Conservation (phyloP, 1,140 invertebrate species). For the Halesus radiatus region DNA sequence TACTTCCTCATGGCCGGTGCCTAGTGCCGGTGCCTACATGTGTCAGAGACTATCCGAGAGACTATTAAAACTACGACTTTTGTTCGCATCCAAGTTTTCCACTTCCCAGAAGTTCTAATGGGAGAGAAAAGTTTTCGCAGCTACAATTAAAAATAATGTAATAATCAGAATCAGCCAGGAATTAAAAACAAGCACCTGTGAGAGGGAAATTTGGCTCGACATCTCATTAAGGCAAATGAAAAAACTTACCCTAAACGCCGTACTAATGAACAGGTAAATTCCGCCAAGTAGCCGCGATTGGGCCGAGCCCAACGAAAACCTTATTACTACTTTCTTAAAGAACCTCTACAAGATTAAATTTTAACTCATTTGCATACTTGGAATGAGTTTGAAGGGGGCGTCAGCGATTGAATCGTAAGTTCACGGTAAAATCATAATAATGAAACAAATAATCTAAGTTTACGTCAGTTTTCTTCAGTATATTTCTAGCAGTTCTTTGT, state of each 20-base stretch:
- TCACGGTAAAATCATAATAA: too few species aligned
- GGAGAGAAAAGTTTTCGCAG: slow-evolving; percentile 53
- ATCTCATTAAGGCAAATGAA: slow-evolving; percentile 42
- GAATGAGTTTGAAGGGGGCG: too few species aligned
- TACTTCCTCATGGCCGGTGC: not conserved
- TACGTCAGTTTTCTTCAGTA: too few species aligned
- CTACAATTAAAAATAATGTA: slow-evolving; percentile 58
- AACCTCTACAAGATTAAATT: too few species aligned
- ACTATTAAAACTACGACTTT: slow-evolving; percentile 55
- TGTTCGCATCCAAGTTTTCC: slow-evolving; percentile 52
- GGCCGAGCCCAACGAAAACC: not conserved
- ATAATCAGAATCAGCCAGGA: slow-evolving; percentile 52
- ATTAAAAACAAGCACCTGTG: slow-evolving; percentile 46
- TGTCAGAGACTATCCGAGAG: slow-evolving; percentile 46
- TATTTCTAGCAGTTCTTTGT: too few species aligned
- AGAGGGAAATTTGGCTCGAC: slow-evolving; percentile 19
- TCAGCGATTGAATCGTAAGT: too few species aligned
- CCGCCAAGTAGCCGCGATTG: not conserved
- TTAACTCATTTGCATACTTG: too few species aligned
- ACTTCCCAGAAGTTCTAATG: slow-evolving; percentile 51
- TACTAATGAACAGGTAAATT: slow-evolving; percentile 2
- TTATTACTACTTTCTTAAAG: too few species aligned
- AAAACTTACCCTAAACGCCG: slow-evolving; percentile 1
- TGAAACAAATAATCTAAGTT: too few species aligned
- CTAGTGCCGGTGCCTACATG: slow-evolving; percentile 34